These are phyloP conservation scores for Gambusia affinis DNA, from an alignment of 2,113 vertebrate species.

Conservation along the genomic window DNA sequence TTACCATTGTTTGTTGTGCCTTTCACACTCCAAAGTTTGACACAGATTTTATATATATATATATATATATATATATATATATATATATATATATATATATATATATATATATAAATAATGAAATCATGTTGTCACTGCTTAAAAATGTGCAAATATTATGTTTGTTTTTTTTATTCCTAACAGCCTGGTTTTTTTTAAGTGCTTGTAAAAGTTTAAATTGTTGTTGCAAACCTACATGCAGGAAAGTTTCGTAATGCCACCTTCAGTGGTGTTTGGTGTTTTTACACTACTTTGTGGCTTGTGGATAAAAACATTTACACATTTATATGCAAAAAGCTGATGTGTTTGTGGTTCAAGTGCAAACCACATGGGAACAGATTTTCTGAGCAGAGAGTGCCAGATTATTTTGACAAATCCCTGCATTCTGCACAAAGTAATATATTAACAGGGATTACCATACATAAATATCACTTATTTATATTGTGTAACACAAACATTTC, in stretches of 20 bases:
- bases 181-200: not conserved
- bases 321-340: not conserved
- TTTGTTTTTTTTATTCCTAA: not conserved
- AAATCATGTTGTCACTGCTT: not conserved
- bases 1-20: not conserved
- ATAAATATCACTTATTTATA: not conserved
- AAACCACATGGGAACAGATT: not conserved
- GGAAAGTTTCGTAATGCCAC: not conserved
- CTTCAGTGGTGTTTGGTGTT: not conserved
- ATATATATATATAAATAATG: not conserved
- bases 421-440: not conserved
- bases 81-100: too few relatives aligned
- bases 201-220: not conserved
- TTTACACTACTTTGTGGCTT: not conserved
- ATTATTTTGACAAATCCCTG: conserved; percentile 1
- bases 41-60: too few relatives aligned
- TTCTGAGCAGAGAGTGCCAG: not conserved
- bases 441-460: not conserved
- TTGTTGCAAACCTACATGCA: not conserved
- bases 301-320: not conserved
- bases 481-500: not conserved
- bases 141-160: not conserved
- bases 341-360: not conserved
- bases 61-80: too few relatives aligned
- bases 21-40: not conserved